Evolutionary conservation across 2,888 invertebrate genomes (phyloP), one percentile per base, ranked within the genome.

Genomic region (Noctua comes): DNA sequence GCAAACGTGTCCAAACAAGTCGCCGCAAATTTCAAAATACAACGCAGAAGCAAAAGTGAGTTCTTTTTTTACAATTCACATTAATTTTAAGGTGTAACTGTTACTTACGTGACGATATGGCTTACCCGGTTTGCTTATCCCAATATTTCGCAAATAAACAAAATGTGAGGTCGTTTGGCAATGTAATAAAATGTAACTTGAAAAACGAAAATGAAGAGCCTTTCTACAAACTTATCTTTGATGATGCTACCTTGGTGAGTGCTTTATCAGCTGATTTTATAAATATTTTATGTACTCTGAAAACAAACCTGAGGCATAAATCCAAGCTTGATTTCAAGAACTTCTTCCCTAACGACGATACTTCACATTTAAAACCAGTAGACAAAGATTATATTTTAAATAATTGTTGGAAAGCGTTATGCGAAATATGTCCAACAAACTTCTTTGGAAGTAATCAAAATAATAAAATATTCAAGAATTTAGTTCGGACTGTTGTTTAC

Each of bases 141-240:
- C 92, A 94, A 82, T 90, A 93, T 85, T 96, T 96, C 86, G 91
- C 93, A 8, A 95, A 96, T 88, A 97, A 96, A 89, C 95, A 95
- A 90, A 95, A 96, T 88, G 90, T 95, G 62, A 91, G 97, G 77
- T 95, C 96, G 3, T 94, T 92, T 83, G 89, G 87, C 74, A 95
- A 95, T 88, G 86, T 95, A 85, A 64, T 95, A 36, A 93, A 93
- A 87, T 79, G 86, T 43, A 92, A 91, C 82, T 82, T 94, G n/a
- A 94, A 92, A 85, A 88, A 88, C 70, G 88, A 89, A 72, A 90
- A 91, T 57, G 64, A 83, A 24, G 68, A 83, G 13, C 48, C n/a
- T 71, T 93, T 93, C 76, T 80, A 87, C 36, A 87, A 85, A 71
- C 80, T 91, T 76, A 82, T 96, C 69, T 82, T 95, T 77, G 89